Evolutionary conservation across 2,797 vertebrate species (phyloP).

Genomic region (Artibeus lituratus): DNA sequence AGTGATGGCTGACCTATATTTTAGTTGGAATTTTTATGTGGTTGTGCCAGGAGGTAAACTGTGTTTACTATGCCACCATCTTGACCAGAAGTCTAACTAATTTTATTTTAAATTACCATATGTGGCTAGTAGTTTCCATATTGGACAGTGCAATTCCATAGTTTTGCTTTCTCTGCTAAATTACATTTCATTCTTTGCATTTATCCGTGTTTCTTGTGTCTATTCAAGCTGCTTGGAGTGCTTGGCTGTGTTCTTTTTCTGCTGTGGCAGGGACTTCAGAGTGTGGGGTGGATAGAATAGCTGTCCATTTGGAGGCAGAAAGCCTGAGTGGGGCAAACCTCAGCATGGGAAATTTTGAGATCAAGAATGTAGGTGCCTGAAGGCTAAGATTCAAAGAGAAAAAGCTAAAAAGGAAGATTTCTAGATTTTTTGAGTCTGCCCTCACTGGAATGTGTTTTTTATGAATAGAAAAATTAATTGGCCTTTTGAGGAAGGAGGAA

Average conservation of each 20-base stretch:
- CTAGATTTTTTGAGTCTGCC: slow-evolving; percentile 9
- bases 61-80: too few species aligned
- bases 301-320: background rate
- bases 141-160: background rate
- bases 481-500: background rate
- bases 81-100: background rate
- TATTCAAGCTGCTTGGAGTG: background rate
- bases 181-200: background rate
- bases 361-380: background rate
- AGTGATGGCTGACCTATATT: too few species aligned
- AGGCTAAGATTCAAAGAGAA: background rate
- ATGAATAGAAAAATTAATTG: background rate
- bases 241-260: background rate
- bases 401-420: background rate
- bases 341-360: slow-evolving; percentile 16
- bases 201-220: background rate
- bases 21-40: too few species aligned
- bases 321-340: background rate
- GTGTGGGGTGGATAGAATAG: background rate
- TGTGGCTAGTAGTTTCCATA: background rate
- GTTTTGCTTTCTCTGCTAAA: background rate
- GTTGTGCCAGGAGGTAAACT: too few species aligned
- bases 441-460: slow-evolving; percentile 44
- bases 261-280: background rate
- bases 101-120: background rate